Percentiles rank a stretch among this genome's conserved stretches.
phyloP scores from a whole-genome alignment of 2,113 vertebrate genomes.

The Neofelis nebulosa region DNA sequence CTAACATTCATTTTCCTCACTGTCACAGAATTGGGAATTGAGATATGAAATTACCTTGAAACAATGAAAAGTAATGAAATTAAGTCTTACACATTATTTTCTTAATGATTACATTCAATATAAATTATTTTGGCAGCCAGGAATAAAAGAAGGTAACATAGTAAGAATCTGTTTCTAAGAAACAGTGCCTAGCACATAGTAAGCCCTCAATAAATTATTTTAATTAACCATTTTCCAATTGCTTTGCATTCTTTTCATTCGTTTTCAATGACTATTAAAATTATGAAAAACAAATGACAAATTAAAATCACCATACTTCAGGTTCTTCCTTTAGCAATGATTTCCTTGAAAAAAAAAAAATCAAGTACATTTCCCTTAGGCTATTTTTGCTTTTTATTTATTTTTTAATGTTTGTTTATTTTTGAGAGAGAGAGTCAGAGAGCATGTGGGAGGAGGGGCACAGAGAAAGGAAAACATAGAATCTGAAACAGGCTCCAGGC shows the following conservation, averaged over 20 bases:
- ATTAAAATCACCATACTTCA: conserved; percentile 23
- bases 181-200: neutral
- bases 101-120: neutral
- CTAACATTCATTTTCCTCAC: neutral
- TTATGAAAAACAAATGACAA: neutral
- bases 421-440: too few relatives aligned
- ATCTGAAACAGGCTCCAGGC: too few relatives aligned
- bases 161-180: neutral
- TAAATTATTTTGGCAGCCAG: neutral
- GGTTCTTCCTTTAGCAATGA: conserved; percentile 15
- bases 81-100: neutral
- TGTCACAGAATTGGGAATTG: neutral
- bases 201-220: neutral
- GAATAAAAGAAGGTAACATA: conserved; percentile 2
- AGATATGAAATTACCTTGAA: neutral
- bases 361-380: neutral
- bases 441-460: too few relatives aligned
- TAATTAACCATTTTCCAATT: conserved; percentile 23
- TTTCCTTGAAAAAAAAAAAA: neutral
- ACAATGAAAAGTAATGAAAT: neutral
- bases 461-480: too few relatives aligned
- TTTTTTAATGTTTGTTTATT: too few relatives aligned
- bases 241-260: neutral
- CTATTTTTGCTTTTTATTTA: neutral
- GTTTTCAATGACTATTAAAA: conserved; percentile 24